Conservation (phyloP, 2,888 invertebrate genomes). For the Zelleria hepariella region DNA sequence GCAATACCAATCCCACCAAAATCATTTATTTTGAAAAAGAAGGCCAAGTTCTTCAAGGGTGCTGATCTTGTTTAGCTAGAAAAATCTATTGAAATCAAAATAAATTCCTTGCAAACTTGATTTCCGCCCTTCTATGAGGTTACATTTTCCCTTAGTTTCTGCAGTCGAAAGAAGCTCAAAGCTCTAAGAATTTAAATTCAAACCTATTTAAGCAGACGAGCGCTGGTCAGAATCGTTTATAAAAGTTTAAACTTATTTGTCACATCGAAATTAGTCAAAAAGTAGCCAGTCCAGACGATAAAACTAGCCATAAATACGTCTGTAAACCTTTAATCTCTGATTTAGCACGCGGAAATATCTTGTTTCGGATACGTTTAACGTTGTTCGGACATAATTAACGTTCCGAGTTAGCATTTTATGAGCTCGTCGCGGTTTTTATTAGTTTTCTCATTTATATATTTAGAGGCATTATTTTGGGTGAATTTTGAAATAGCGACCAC, state of each 20-base stretch:
- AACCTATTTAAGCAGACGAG: neutral
- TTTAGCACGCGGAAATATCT: conserved; percentile 4
- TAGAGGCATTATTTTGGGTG: neutral
- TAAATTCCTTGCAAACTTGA: no score
- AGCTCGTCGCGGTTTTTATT: neutral
- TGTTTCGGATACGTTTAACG: neutral
- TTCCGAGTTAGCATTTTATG: neutral
- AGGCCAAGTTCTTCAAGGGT: no score
- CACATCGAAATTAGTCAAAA: neutral
- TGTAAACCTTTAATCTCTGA: conserved; percentile 3
- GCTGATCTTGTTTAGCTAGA: no score
- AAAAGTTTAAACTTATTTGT: neutral
- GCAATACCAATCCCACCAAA: no score
- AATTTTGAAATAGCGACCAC: no score
- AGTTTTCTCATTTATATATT: neutral
- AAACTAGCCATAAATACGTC: neutral
- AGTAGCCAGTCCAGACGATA: neutral
- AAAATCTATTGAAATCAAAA: no score
- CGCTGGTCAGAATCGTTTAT: neutral
- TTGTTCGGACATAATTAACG: neutral
- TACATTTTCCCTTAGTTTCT: no score
- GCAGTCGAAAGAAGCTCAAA: no score
- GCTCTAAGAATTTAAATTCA: neutral
- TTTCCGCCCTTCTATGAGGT: no score
- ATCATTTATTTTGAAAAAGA: no score